phyloP scores from a whole-genome alignment of 2,888 invertebrate species.

The Parnassius mnemosyne region DNA sequence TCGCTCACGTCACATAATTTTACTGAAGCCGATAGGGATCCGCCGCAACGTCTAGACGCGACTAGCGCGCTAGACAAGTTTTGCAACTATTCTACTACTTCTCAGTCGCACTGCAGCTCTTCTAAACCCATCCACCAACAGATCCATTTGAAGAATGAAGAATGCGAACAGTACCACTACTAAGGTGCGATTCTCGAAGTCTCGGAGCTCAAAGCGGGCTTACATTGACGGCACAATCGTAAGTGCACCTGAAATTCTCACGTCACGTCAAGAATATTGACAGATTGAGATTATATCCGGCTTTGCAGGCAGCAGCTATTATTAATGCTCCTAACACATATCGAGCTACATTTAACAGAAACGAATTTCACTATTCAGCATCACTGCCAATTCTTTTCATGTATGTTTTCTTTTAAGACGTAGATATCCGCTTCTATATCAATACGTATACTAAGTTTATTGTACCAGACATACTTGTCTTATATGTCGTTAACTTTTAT shows the following conservation, averaged over 20 bases:
- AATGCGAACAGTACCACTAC: conserved; percentile 48
- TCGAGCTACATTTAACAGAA: background rate
- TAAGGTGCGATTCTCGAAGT: conserved; percentile 55
- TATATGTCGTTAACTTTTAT: too few relatives aligned
- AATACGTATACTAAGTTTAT: too few relatives aligned
- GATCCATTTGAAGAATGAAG: conserved; percentile 45
- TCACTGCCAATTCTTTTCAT: too few relatives aligned
- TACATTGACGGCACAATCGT: conserved; percentile 34
- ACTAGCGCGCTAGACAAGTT: conserved; percentile 65
- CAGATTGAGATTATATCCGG: conserved; percentile 28
- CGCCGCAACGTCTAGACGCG: conserved; percentile 74
- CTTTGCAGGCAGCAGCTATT: conserved; percentile 10
- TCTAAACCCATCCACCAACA: conserved; percentile 54
- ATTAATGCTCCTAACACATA: conserved; percentile 16
- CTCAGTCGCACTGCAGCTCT: conserved; percentile 36
- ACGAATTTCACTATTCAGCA: too few relatives aligned
- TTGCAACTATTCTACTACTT: conserved; percentile 49
- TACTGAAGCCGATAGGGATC: conserved; percentile 68
- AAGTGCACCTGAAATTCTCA: conserved; percentile 45
- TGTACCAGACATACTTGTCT: too few relatives aligned
- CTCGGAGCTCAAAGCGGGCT: conserved; percentile 9
- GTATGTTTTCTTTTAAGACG: too few relatives aligned
- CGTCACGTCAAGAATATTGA: conserved; percentile 35
- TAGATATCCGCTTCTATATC: too few relatives aligned
- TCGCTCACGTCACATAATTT: conserved; percentile 71